Evolutionary conservation across 2,113 vertebrate species (phyloP), one percentile per base, ranked within the genome.

Genomic region (Ophthalmolycus amberensis): DNA sequence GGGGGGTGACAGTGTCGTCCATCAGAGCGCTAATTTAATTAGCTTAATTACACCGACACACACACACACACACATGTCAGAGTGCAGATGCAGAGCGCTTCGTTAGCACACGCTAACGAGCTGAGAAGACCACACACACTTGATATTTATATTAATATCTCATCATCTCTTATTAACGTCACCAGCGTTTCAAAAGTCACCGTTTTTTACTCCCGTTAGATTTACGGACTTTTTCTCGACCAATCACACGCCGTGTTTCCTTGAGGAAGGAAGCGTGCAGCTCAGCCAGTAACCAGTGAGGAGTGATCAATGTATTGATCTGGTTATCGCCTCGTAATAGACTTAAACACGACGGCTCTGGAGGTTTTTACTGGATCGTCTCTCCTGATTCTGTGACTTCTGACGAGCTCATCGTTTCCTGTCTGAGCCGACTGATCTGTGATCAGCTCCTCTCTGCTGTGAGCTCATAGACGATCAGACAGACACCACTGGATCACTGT

Each of bases 21-120:
- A 95, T 95, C 93, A 94, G 91, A 44, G 40, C 68, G 52, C 91
- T 95, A 94, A 94, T 95, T 94, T 93, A 95, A 95, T 95, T 95
- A 95, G 93, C 93, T 90, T 95, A 95, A 95, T 95, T 95, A 93
- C 87, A 77, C 38, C 54, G 54, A 83, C 86, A 73, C 82, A 59
- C 76, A 27, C 77, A 72, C 75, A 64, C 71, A 42, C 80, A 69
- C 86, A 58, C 77, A 1, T 90, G 88, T 91, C 88, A 87, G 75
- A 68, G 85, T 80, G 75, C 78, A 82, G 83, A 86, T 79, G 81
- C 76, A 52, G 48, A 37, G 75, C 44, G 79, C 82, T 79, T 87
- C 76, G 84, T 90, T 91, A 89, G 85, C 85, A 20, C 82, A 77
- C 82, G 40, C 76, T 94, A 93, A 93, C 87, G 29, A 91, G 91